Evolutionary conservation across 2,113 vertebrate species (phyloP), one percentile per base, ranked within the genome.

Genomic region (Montifringilla adamsi): DNA sequence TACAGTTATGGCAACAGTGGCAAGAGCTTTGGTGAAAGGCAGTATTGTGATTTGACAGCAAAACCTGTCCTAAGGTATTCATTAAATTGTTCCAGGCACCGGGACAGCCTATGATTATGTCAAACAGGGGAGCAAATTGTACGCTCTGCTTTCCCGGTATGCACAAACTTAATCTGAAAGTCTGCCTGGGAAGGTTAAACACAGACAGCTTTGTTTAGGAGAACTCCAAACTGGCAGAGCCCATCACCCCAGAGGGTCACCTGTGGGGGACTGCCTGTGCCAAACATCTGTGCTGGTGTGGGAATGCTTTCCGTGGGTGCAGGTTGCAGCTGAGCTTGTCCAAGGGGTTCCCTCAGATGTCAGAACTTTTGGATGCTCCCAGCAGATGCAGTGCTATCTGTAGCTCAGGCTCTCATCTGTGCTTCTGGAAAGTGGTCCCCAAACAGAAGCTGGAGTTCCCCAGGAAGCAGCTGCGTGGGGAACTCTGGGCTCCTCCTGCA

Each of bases 261-360:
- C 13, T 3, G 1, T 3, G 8, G 31, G 28, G 11, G 6, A 15
- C 53, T 46, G 27, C 28, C 35, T 1, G 0, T 76, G 41, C 70
- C 58, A 30, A 24, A 27, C 0, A 0, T 33, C 55, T 15, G 0
- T 52, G 17, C 22, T 5, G 3, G 7, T 15, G 17, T 0, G 0
- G 52, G 44, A 75, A 10, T 37, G 37, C 39, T 55, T 78, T 75
- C 41, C 0, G 0, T 39, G 52, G 37, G 30, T 86, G 15, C 21
- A 58, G 19, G 22, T 4, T 68, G n/a, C 53, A 50, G 46, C 66
- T 75, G 60, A 52, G 58, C 26, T 68, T 76, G 12, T 31, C 46
- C 74, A 9, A 43, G 30, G 21, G 19, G 10, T 41, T 91, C 35
- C 24, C 10, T 69, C 2, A 4, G 35, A 19, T 13, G 6, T 41